Conservation (phyloP, 2,113 vertebrate genomes). For the Rhea pennata region DNA sequence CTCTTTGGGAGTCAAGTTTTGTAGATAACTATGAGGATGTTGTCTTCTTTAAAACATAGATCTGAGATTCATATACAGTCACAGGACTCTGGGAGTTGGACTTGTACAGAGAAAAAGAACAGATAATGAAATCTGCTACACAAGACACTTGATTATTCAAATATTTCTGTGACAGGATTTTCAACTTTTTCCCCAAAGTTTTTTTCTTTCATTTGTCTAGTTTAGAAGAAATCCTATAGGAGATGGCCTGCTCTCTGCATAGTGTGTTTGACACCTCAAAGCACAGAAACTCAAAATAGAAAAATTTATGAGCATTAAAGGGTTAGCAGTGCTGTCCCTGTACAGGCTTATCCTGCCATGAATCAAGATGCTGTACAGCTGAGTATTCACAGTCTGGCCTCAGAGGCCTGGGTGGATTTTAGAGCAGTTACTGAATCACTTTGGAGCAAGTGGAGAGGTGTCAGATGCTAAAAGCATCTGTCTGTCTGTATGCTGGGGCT, state of each 20-base stretch:
- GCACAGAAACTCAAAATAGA: background rate
- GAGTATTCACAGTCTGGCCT: background rate
- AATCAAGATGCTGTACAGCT: background rate
- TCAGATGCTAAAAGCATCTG: background rate
- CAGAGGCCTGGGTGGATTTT: background rate
- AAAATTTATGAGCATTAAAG: background rate
- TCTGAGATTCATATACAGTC: background rate
- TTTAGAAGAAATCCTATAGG: background rate
- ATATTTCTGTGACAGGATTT: background rate
- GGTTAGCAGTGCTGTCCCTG: background rate
- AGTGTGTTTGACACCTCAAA: background rate
- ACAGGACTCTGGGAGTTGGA: background rate
- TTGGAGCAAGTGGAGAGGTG: background rate
- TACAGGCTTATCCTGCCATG: background rate
- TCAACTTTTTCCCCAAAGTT: background rate
- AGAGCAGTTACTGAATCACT: background rate
- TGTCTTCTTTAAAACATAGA: background rate
- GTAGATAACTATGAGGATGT: background rate
- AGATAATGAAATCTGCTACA: background rate
- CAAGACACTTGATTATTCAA: background rate
- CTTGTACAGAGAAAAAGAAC: background rate
- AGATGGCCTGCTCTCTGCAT: background rate
- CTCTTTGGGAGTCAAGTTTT: background rate
- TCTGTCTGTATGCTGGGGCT: background rate
- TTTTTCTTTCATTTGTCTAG: background rate